Conservation (phyloP, 2,888 invertebrate species). For the Caenorhabditis sp. region DNA sequence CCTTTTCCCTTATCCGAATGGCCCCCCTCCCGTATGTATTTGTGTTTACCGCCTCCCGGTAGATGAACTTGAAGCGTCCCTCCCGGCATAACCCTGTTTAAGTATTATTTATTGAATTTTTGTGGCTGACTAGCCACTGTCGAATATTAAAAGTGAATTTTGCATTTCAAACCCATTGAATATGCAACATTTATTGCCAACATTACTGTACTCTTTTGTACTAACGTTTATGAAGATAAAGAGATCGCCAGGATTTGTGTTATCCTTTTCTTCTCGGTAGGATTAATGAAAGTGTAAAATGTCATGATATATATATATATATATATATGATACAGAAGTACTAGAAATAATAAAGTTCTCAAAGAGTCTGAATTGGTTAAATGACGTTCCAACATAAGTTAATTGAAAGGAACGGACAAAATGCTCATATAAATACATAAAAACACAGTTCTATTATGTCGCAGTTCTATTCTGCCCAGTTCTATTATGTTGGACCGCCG, state of each 20-base stretch:
- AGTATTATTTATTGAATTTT: background rate
- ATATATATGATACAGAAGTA: too few relatives aligned
- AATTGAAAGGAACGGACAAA: too few relatives aligned
- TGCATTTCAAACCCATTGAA: conserved; percentile 25
- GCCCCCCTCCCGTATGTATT: conserved; percentile 16
- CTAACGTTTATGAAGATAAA: conserved; percentile 40
- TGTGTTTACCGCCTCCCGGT: conserved; percentile 48
- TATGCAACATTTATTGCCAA: conserved; percentile 19
- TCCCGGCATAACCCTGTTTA: conserved; percentile 8
- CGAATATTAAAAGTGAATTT: conserved; percentile 23
- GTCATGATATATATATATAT: too few relatives aligned
- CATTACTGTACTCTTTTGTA: conserved; percentile 26
- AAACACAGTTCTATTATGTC: too few relatives aligned
- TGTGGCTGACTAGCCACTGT: conserved; percentile 11
- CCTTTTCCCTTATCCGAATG: background rate
- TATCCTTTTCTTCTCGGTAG: too few relatives aligned
- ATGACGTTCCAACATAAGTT: too few relatives aligned
- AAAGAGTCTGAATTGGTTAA: too few relatives aligned
- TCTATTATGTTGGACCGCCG: too few relatives aligned
- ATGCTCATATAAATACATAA: too few relatives aligned
- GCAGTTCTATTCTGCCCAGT: too few relatives aligned
- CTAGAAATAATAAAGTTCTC: too few relatives aligned
- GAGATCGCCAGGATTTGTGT: background rate
- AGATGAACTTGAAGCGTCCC: conserved; percentile 1
- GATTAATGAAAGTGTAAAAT: too few relatives aligned